phyloP scores from a whole-genome alignment of 1,140 invertebrate genomes.

The Drosophila mayri region DNA sequence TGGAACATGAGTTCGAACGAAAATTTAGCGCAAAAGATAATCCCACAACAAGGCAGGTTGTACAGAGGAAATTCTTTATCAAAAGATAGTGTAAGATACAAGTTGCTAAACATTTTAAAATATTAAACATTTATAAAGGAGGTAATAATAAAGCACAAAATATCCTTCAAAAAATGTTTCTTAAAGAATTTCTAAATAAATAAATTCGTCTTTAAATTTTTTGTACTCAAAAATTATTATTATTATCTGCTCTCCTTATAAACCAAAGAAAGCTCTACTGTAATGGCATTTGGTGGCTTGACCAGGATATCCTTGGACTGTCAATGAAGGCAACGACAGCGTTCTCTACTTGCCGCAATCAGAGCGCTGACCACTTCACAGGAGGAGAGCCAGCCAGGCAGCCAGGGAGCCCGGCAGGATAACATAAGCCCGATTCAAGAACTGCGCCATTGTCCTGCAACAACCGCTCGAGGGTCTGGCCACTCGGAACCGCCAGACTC shows the following conservation, averaged over 20 bases:
- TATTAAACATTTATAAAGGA: background rate
- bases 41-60: slow-evolving; percentile 19
- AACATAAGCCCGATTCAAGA: slow-evolving; percentile 42
- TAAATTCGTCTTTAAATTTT: background rate
- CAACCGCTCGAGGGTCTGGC: slow-evolving; percentile 25
- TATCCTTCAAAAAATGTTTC: background rate
- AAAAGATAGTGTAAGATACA: too few relatives aligned
- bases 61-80: background rate
- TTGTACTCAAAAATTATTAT: background rate
- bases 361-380: slow-evolving; percentile 48
- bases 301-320: slow-evolving; percentile 57
- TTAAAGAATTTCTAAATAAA: background rate
- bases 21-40: slow-evolving; percentile 33
- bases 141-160: background rate
- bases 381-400: slow-evolving; percentile 18
- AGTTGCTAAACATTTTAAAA: background rate
- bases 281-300: slow-evolving; percentile 33
- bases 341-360: slow-evolving; percentile 59
- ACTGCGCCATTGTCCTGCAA: slow-evolving; percentile 42
- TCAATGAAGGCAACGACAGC: slow-evolving; percentile 56
- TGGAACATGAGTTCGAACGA: slow-evolving; percentile 44
- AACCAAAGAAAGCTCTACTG: slow-evolving; percentile 8
- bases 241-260: background rate
- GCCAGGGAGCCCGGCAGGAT: slow-evolving; percentile 16
- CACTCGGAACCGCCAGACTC: slow-evolving; percentile 13